phyloP scores from a whole-genome alignment of 2,113 vertebrate genomes.

The Pholis gunnellus region DNA sequence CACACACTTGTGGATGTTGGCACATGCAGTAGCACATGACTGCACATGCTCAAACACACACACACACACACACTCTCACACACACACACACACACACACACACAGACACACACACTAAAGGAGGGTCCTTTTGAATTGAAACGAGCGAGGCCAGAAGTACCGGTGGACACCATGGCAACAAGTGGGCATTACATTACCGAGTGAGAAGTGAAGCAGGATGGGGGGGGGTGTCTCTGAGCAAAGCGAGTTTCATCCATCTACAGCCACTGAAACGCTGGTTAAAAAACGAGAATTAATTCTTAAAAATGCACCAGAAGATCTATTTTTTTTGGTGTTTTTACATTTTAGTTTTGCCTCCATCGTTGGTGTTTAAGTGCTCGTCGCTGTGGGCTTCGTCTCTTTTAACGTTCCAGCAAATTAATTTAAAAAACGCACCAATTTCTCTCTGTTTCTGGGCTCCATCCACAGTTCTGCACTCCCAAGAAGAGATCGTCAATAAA shows the following conservation, averaged over 20 bases:
- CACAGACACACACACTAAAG: conserved; percentile 20
- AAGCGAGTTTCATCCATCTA: not conserved
- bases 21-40: conserved; percentile 47
- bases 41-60: conserved; percentile 27
- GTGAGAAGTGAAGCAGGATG: not conserved
- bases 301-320: not conserved
- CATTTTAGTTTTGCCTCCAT: not conserved
- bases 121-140: conserved; percentile 48
- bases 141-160: conserved; percentile 52
- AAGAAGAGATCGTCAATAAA: too few species aligned
- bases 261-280: not conserved
- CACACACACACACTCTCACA: conserved; percentile 33
- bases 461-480: too few species aligned
- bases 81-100: conserved; percentile 19
- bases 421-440: not conserved
- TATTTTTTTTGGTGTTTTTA: not conserved
- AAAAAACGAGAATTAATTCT: not conserved
- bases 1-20: conserved; percentile 30
- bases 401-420: not conserved
- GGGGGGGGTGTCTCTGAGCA: conserved; percentile 42
- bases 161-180: conserved; percentile 76
- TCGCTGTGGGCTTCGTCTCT: not conserved
- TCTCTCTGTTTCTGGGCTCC: too few species aligned
- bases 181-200: conserved; percentile 67
- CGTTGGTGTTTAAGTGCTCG: not conserved